These are phyloP conservation scores for Antheraea pernyi DNA, from an alignment of 1,140 invertebrate species.

Conservation along the genomic window DNA sequence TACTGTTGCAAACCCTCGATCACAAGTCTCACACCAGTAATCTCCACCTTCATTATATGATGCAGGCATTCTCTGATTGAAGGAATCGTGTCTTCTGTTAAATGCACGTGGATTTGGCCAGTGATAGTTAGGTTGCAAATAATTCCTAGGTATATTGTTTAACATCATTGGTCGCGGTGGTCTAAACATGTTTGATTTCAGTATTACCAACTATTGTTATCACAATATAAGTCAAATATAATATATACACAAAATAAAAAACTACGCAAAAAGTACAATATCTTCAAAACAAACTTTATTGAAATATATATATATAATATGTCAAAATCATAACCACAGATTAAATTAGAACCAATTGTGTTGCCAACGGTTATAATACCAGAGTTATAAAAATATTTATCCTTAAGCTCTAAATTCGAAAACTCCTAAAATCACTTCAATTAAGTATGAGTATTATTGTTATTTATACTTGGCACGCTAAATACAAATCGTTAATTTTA, in stretches of 20 bases:
- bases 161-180: conserved; percentile 15
- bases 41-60: conserved; percentile 37
- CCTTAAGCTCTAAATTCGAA: too few relatives aligned
- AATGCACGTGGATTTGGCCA: conserved; percentile 15
- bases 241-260: background rate
- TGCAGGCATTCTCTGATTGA: background rate
- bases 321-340: too few relatives aligned
- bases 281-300: too few relatives aligned
- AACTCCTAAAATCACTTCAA: too few relatives aligned
- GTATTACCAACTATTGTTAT: background rate
- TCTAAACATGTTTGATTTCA: conserved; percentile 14
- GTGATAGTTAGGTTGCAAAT: conserved; percentile 18
- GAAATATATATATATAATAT: too few relatives aligned
- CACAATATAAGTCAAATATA: background rate
- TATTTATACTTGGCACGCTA: too few relatives aligned
- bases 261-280: background rate
- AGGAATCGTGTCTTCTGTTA: background rate
- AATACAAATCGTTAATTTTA: too few relatives aligned
- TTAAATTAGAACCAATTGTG: too few relatives aligned
- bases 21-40: conserved; percentile 87
- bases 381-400: too few relatives aligned
- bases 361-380: too few relatives aligned
- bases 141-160: conserved; percentile 2
- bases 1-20: conserved; percentile 83
- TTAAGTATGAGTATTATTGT: too few relatives aligned